Evolutionary conservation across 2,888 invertebrate genomes (phyloP).

Genomic region (Pyrrhopygopsis socrates): DNA sequence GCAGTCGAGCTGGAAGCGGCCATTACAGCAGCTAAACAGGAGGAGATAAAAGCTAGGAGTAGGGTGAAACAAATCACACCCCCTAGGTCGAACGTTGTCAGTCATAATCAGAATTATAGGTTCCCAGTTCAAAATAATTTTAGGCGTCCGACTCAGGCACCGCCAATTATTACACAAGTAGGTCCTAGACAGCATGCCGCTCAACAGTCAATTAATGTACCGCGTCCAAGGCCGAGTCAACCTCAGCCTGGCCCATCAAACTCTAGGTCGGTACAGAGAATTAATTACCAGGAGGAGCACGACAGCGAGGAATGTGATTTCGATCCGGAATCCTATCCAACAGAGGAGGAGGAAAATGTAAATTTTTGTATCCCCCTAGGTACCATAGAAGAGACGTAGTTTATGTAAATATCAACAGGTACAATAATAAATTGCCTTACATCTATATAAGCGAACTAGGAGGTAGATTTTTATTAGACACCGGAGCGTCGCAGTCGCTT

Average conservation of each 20-base stretch:
- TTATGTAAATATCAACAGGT: constrained; percentile 15
- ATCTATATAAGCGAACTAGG: constrained; percentile 54
- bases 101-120: no score
- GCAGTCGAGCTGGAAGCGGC: constrained; percentile 75
- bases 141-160: no score
- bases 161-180: no score
- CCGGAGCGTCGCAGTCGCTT: constrained; percentile 61
- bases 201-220: no score
- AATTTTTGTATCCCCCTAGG: not conserved
- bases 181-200: no score
- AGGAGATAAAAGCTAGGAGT: constrained; percentile 69
- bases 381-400: not conserved
- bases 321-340: not conserved
- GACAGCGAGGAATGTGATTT: no score
- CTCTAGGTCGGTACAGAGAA: no score
- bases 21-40: constrained; percentile 78
- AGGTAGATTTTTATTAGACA: constrained; percentile 62
- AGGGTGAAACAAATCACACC: not conserved
- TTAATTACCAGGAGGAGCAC: no score
- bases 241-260: no score
- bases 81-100: no score
- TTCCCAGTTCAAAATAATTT: no score
- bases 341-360: not conserved
- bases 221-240: no score
- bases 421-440: constrained; percentile 46